Percentiles rank a stretch among this genome's conserved stretches.
Conservation (phyloP, 2,797 vertebrate species). For the Setipinna tenuifilis region DNA sequence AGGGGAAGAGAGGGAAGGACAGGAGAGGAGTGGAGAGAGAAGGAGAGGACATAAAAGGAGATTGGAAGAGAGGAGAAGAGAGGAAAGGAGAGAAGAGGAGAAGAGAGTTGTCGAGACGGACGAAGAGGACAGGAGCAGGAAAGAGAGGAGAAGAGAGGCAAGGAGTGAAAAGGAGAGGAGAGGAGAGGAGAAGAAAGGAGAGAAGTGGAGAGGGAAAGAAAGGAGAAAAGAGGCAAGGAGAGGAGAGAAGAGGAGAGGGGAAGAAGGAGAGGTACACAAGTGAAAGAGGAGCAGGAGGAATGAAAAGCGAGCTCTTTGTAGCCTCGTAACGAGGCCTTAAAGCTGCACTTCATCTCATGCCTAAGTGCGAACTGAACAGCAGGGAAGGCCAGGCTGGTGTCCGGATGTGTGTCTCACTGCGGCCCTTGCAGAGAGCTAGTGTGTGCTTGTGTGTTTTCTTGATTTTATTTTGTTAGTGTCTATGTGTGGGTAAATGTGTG, state of each 20-base stretch:
- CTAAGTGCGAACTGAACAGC: not conserved
- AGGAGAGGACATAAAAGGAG: constrained; percentile 28
- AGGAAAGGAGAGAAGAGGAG: constrained; percentile 15
- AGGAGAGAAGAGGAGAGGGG: not conserved
- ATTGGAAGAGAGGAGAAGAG: constrained; percentile 26
- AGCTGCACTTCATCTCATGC: not conserved
- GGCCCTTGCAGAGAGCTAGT: not conserved
- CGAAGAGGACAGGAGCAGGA: not conserved
- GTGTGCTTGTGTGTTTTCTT: not conserved
- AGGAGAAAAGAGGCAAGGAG: not conserved
- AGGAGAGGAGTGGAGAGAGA: not conserved
- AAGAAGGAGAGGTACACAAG: constrained; percentile 27
- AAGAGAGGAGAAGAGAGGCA: constrained; percentile 29
- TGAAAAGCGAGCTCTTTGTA: not conserved
- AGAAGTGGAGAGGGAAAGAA: not conserved
- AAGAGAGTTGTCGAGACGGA: not conserved
- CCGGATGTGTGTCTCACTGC: not conserved
- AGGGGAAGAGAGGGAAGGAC: constrained; percentile 13
- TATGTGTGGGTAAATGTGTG: not conserved
- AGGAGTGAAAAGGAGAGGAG: constrained; percentile 20
- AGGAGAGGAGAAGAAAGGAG: constrained; percentile 13
- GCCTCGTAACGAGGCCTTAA: not conserved
- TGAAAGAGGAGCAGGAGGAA: not conserved
- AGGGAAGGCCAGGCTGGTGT: not conserved
- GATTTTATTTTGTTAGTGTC: not conserved